Conservation (phyloP, 1,140 invertebrate species). For the Periplaneta americana region DNA sequence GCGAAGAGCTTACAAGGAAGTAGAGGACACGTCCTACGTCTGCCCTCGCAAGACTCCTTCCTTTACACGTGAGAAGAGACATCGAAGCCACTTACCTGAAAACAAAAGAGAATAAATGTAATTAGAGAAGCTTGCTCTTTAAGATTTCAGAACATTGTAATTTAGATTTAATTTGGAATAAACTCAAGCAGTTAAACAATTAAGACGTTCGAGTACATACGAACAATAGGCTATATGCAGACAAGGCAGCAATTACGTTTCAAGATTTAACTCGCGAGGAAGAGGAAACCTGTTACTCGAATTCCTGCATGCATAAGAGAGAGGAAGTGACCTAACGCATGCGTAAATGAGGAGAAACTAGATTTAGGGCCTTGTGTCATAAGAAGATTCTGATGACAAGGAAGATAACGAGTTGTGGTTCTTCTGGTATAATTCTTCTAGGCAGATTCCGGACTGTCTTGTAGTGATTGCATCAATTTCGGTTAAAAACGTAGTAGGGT, state of each 20-base stretch:
- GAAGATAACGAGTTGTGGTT: too few relatives aligned
- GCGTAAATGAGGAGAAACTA: too few relatives aligned
- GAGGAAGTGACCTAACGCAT: too few relatives aligned
- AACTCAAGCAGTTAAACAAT: not conserved
- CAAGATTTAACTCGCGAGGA: too few relatives aligned
- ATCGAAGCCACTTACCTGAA: not conserved
- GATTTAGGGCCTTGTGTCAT: too few relatives aligned
- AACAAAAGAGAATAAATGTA: not conserved
- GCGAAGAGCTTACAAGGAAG: not conserved
- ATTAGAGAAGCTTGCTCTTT: not conserved
- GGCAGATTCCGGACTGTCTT: too few relatives aligned
- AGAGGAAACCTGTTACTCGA: too few relatives aligned
- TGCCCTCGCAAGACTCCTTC: not conserved
- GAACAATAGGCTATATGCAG: not conserved
- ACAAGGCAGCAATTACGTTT: too few relatives aligned
- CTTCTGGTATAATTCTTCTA: too few relatives aligned
- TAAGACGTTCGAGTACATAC: not conserved
- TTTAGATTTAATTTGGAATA: not conserved
- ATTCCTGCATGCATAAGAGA: not conserved
- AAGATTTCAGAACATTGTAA: not conserved
- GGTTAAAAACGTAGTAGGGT: too few relatives aligned
- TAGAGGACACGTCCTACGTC: not conserved
- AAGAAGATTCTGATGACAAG: too few relatives aligned
- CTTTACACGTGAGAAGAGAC: not conserved
- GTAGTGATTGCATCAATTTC: too few relatives aligned